These are phyloP conservation scores for Erynnis tages DNA, from an alignment of 2,888 invertebrate genomes.

Conservation along the genomic window DNA sequence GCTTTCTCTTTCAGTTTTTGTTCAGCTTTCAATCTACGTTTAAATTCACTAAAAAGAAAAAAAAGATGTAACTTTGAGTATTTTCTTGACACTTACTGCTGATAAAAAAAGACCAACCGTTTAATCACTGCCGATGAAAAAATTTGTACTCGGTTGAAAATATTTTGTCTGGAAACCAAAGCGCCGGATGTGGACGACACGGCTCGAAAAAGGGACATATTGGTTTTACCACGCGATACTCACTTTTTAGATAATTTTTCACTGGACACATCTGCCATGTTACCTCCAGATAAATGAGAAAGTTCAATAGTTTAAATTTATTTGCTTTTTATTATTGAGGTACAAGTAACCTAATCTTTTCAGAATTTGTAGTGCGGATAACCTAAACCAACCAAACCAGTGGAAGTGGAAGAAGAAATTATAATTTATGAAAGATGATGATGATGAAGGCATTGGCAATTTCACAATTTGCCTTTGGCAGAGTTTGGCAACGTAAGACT, in stretches of 20 bases:
- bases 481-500: too few species aligned
- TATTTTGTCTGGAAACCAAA: conserved; percentile 43
- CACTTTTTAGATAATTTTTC: conserved; percentile 87
- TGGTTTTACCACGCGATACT: conserved; percentile 62
- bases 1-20: conserved; percentile 96
- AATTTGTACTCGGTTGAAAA: conserved; percentile 48
- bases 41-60: conserved; percentile 94
- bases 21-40: conserved; percentile 94
- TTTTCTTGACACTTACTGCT: neutral
- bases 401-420: too few species aligned
- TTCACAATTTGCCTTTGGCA: too few species aligned
- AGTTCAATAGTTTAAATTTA: too few species aligned
- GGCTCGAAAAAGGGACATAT: conserved; percentile 54
- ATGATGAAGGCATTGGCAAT: too few species aligned
- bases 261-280: conserved; percentile 80
- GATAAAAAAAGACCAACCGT: conserved; percentile 60
- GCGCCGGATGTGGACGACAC: conserved; percentile 41
- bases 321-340: too few species aligned
- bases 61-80: too few species aligned
- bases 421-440: too few species aligned
- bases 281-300: conserved; percentile 26
- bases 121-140: conserved; percentile 54
- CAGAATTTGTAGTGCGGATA: too few species aligned
- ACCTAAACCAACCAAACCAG: too few species aligned
- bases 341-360: too few species aligned